These are phyloP conservation scores for Fragum sueziense DNA, from an alignment of 2,888 invertebrate species.

Conservation along the genomic window DNA sequence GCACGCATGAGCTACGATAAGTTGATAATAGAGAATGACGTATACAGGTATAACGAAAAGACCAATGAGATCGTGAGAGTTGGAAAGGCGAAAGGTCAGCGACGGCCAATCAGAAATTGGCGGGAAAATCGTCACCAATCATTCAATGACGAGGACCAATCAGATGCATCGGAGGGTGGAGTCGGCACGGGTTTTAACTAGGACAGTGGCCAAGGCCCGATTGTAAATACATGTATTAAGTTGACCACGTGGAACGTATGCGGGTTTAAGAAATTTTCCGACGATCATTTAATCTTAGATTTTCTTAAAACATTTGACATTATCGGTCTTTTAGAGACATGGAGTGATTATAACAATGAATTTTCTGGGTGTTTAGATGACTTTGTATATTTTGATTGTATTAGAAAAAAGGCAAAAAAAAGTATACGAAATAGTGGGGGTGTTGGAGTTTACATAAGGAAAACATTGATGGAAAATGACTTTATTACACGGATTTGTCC, in stretches of 20 bases:
- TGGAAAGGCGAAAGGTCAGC: too few relatives aligned
- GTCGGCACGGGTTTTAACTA: neutral
- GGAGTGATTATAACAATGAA: slow-evolving; percentile 1
- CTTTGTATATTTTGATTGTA: slow-evolving; percentile 7
- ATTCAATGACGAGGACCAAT: neutral
- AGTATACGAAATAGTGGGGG: slow-evolving; percentile 1
- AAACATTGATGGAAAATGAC: neutral
- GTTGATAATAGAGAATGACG: too few relatives aligned
- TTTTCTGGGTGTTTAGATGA: neutral
- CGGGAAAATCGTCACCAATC: too few relatives aligned
- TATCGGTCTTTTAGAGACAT: slow-evolving; percentile 7
- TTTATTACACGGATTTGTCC: slow-evolving; percentile 6
- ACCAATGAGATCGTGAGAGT: too few relatives aligned
- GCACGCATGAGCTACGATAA: too few relatives aligned
- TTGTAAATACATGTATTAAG: neutral
- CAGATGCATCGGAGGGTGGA: neutral
- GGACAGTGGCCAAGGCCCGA: slow-evolving; percentile 10
- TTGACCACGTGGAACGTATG: slow-evolving; percentile 6
- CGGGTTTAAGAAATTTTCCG: slow-evolving; percentile 2
- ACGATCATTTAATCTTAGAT: neutral
- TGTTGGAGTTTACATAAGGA: slow-evolving; percentile 1
- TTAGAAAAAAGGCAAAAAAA: neutral
- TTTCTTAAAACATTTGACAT: neutral
- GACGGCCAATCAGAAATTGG: too few relatives aligned
- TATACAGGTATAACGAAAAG: too few relatives aligned